These are phyloP conservation scores for Cataglyphis rosenhaueri DNA, from an alignment of 2,888 invertebrate species.

Conservation along the genomic window DNA sequence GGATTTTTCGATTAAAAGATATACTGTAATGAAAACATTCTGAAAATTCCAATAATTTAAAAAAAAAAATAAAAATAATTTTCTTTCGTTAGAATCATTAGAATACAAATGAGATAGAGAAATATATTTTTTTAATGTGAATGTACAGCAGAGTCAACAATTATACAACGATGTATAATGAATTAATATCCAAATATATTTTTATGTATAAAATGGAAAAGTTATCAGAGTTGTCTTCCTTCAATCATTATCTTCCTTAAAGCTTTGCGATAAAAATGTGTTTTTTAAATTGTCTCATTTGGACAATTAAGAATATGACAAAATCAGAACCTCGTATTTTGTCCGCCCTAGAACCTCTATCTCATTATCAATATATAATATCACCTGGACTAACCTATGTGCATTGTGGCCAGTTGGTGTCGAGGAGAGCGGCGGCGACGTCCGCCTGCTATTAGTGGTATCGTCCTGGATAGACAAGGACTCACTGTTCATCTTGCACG, in stretches of 20 bases:
- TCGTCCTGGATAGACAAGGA: constrained; percentile 91
- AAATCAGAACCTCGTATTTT: neutral
- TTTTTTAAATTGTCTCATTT: neutral
- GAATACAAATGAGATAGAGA: neutral
- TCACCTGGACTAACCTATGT: constrained; percentile 80
- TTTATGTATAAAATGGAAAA: neutral
- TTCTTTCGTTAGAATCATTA: neutral
- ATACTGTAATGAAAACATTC: neutral
- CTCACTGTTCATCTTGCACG: constrained; percentile 94
- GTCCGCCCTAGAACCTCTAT: neutral
- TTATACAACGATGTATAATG: neutral
- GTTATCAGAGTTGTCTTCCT: neutral
- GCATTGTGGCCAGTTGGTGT: constrained; percentile 84
- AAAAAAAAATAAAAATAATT: neutral
- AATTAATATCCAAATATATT: neutral
- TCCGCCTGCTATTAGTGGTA: constrained; percentile 90
- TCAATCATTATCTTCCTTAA: neutral
- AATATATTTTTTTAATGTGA: neutral
- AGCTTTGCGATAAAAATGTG: neutral
- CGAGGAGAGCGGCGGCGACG: constrained; percentile 86
- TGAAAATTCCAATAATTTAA: neutral
- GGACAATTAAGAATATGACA: neutral
- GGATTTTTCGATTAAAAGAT: neutral
- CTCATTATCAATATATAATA: constrained; percentile 6
- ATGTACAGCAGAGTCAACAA: neutral